These are phyloP conservation scores for Prionchulus punctatus DNA, from an alignment of 2,888 invertebrate species.

Conservation along the genomic window DNA sequence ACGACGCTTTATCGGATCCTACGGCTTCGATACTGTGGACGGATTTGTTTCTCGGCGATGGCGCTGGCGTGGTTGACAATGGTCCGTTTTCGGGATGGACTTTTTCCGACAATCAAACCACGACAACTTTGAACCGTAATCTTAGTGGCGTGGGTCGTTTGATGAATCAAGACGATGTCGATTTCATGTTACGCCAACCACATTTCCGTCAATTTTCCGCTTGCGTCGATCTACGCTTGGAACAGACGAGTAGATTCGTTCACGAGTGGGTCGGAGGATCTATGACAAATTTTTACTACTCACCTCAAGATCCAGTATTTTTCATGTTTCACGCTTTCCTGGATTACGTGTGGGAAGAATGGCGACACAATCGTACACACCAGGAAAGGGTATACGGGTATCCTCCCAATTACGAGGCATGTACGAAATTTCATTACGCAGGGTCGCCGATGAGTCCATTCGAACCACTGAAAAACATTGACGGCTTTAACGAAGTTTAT, in stretches of 20 bases:
- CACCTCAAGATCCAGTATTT: slow-evolving; percentile 8
- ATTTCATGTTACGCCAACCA: background rate
- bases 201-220: slow-evolving; percentile 6
- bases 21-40: slow-evolving; percentile 5
- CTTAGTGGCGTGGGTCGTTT: background rate
- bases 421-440: slow-evolving; percentile 8
- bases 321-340: slow-evolving; percentile 2
- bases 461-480: background rate
- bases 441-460: slow-evolving; percentile 2
- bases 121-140: background rate
- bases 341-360: slow-evolving; percentile 8
- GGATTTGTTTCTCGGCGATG: slow-evolving; percentile 3
- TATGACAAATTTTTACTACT: slow-evolving; percentile 10
- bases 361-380: background rate
- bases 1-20: slow-evolving; percentile 1
- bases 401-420: slow-evolving; percentile 6
- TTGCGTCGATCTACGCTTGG: slow-evolving; percentile 9
- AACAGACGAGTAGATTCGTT: slow-evolving; percentile 4
- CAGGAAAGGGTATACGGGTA: background rate
- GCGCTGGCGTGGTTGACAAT: background rate
- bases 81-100: slow-evolving; percentile 3
- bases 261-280: slow-evolving; percentile 12
- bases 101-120: background rate
- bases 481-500: slow-evolving; percentile 6
- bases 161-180: background rate